Percentiles rank a stretch among this genome's conserved stretches.
phyloP scores from a whole-genome alignment of 2,113 vertebrate species.

The Pelmatolapia mariae region DNA sequence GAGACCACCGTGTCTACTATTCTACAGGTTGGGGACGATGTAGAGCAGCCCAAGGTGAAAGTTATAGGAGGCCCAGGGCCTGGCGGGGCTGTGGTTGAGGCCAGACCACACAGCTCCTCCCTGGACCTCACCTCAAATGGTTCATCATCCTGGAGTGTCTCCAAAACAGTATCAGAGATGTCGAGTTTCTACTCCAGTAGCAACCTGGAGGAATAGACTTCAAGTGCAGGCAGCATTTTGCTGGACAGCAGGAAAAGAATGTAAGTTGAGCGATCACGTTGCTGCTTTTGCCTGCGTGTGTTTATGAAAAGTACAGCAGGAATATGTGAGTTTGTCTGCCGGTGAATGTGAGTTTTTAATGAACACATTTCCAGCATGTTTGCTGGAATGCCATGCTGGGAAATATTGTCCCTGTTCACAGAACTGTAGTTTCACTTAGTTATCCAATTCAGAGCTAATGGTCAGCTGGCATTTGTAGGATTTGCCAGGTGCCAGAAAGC shows the following conservation, averaged over 20 bases:
- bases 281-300: background rate
- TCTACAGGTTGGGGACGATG: constrained; percentile 58
- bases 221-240: background rate
- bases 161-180: constrained; percentile 85
- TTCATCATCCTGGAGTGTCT: constrained; percentile 85
- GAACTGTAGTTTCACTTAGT: background rate
- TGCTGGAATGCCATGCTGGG: background rate
- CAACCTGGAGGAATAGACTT: constrained; percentile 72
- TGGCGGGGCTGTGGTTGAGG: background rate
- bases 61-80: background rate
- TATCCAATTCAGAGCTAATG: background rate
- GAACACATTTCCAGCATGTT: background rate
- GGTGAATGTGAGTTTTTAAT: background rate
- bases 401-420: background rate
- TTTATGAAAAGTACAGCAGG: background rate
- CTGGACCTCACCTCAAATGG: constrained; percentile 84
- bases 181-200: constrained; percentile 87
- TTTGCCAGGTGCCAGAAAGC: background rate
- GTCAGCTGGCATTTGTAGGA: background rate
- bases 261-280: background rate
- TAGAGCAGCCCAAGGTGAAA: constrained; percentile 64
- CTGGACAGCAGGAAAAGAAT: background rate
- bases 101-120: constrained; percentile 65
- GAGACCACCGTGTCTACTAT: constrained; percentile 84
- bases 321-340: constrained; percentile 10